Conservation (phyloP, 2,888 invertebrate genomes). For the Achlya flavicornis region DNA sequence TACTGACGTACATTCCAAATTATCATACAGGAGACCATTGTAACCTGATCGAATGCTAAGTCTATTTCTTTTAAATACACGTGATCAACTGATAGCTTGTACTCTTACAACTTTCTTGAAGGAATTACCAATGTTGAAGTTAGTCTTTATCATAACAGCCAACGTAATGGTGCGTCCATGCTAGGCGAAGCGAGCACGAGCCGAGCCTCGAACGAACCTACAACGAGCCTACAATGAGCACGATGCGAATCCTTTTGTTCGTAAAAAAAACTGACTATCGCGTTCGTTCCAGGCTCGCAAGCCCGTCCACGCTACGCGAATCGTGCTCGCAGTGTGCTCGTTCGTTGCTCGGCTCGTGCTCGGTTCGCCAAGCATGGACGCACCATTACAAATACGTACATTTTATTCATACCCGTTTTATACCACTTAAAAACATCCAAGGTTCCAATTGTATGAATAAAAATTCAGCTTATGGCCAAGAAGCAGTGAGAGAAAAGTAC, state of each 20-base stretch:
- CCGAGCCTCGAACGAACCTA: no score
- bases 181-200: no score
- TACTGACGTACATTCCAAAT: slow-evolving; percentile 1
- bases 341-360: no score
- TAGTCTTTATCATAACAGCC: not conserved
- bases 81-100: not conserved
- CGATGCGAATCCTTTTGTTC: no score
- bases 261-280: no score
- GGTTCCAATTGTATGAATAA: slow-evolving; percentile 10
- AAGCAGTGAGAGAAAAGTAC: slow-evolving; percentile 44
- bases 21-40: not conserved
- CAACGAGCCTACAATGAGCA: no score
- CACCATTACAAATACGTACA: not conserved
- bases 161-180: no score
- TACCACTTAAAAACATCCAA: slow-evolving; percentile 1
- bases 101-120: not conserved
- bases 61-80: no score
- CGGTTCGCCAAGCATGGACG: no score
- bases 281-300: no score
- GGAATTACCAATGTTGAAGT: not conserved
- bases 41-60: not conserved
- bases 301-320: no score
- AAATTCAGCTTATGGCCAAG: slow-evolving; percentile 42
- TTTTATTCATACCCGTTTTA: not conserved
- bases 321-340: no score